Evolutionary conservation across 2,113 vertebrate species (phyloP), one percentile per base, ranked within the genome.

Genomic region (Hiodon tergisus): DNA sequence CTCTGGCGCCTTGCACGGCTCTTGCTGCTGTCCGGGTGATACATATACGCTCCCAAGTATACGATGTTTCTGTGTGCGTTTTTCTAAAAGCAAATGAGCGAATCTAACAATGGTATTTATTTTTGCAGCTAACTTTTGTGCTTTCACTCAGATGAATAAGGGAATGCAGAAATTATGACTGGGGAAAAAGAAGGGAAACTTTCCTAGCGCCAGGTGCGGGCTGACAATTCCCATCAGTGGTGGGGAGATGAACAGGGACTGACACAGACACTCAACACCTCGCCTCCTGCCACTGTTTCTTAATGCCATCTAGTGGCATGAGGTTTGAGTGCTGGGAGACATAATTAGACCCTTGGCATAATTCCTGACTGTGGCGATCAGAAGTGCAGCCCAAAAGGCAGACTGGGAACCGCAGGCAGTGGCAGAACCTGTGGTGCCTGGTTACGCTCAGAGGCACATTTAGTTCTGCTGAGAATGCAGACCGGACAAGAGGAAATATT

Each of bases 231-330:
- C 46, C 55, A 47, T 31, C 16, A 59, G 60, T 14, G 60, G 13
- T 5, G 2, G 9, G 61, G 54, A 10, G 72, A 17, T 13, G 53
- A 17, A 51, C 54, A 46, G 72, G n/a, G 3, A 7, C 3, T 2
- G 16, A 14, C 4, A 7, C 48, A 69, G 14, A 52, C 5, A 8
- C 17, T 46, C 13, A 0, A 3, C 4, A 6, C 50, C 46, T 46
- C 58, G 51, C 52, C n/a, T 58, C 55, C 59, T 47, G 63, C 48
- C 57, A 50, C 67, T 55, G 73, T 47, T 31, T 50, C 58, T 57
- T 68, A 73, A 51, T 79, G 66, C 78, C 75, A 69, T 69, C 71
- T 76, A 76, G 74, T 69, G 78, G 78, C 63, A 58, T 6, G 65
- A 66, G 9, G 63, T 76, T 76, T 76, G 53, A 67, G 57, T n/a